Conservation (phyloP, 2,113 vertebrate species). For the Uria aalge region DNA sequence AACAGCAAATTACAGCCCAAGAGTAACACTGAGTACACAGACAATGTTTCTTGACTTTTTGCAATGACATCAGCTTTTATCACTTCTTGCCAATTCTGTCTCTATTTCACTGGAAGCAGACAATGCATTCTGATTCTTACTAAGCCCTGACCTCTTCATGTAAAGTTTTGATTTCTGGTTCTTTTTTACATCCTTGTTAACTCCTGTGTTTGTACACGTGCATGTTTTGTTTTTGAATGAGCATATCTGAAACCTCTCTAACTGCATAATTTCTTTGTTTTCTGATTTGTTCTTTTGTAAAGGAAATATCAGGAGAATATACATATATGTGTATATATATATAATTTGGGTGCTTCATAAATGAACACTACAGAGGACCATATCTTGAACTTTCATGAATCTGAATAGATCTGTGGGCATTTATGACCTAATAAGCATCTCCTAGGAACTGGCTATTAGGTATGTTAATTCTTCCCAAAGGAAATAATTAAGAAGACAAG, state of each 20-base stretch:
- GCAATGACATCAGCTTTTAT: background rate
- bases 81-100: background rate
- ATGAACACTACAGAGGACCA: background rate
- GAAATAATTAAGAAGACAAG: background rate
- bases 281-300: background rate
- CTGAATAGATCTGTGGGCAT: background rate
- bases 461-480: background rate
- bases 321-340: background rate
- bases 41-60: background rate
- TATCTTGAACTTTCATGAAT: background rate
- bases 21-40: background rate
- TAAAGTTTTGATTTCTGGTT: background rate
- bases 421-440: background rate
- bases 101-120: conserved; percentile 27
- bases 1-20: background rate
- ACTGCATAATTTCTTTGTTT: background rate
- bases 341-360: background rate
- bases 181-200: background rate
- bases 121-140: background rate
- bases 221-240: background rate
- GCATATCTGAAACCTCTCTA: background rate
- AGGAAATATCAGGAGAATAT: background rate
- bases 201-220: background rate
- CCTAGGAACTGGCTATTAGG: background rate
- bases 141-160: background rate